Evolutionary conservation across 30 jellyfish, hydroid and myxozoan species (phyloP), one percentile per base, ranked within the genome.

Genomic region (Aurelia coerulea): DNA sequence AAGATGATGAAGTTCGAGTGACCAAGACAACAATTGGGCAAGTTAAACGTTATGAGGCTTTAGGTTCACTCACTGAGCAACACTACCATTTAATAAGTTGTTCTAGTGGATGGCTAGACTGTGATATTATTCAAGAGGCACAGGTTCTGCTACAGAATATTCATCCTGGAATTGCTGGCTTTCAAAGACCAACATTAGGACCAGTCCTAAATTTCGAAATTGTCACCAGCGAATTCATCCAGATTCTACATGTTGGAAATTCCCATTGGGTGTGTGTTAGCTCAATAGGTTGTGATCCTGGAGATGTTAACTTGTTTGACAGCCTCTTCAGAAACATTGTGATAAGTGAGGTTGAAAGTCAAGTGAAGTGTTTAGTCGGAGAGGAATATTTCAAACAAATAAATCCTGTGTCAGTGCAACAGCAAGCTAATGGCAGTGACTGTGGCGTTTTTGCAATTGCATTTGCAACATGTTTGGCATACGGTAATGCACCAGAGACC

Each of bases 151-250:
- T 73, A 52, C 68, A 52, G 34, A 73, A 73, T 34, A 37, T 52
- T 32, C n/a, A 73, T 73, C 84, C 84, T 73, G n/a, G n/a, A 73
- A 73, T 73, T 14, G 84, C n/a, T 42, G 68, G 84, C 71, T 73
- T 73, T 41, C 84, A 73, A 73, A n/a, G n/a, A n/a, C n/a, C n/a
- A n/a, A n/a, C n/a, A n/a, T n/a, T n/a, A n/a, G n/a, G n/a, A n/a
- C n/a, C 84, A 19, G 68, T 52, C 13, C 71, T 73, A 73, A 73
- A 73, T 51, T 73, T 73, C 34, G 71, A 73, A 18, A 52, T 52
- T 14, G 84, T 52, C n/a, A 41, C 71, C n/a, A 14, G 74, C n/a
- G 84, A 73, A 73, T 73, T 39, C 84, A 73, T 73, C 34, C 84
- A 73, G 68, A 73, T 73, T 13, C 78, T 73, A 42, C 84, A 73